A percentile compares a stretch with the other conserved stretches of the same genome.
phyloP scores from a whole-genome alignment of 2,797 vertebrate species.

The Pangasius larnaudii region DNA sequence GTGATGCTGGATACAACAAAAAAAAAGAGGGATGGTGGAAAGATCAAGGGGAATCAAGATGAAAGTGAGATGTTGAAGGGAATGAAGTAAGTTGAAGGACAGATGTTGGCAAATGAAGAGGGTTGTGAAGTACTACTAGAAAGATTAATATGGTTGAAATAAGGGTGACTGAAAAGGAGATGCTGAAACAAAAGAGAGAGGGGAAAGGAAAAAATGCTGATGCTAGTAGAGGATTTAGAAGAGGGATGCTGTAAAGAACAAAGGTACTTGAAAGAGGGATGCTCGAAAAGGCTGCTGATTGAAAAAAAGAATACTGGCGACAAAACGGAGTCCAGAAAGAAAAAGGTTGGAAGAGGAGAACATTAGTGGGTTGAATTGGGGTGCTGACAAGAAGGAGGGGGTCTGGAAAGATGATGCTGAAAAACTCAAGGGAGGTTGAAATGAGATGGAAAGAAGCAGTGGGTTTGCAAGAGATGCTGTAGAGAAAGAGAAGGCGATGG shows the following conservation, averaged over 20 bases:
- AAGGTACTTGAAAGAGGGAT: neutral
- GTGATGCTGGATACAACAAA: neutral
- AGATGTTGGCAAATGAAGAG: neutral
- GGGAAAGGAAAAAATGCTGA: neutral
- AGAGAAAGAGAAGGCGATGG: neutral
- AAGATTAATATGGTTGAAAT: neutral
- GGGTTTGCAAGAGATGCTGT: constrained; percentile 2
- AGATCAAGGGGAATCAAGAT: constrained; percentile 15
- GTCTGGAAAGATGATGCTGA: constrained; percentile 5
- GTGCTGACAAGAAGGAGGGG: neutral
- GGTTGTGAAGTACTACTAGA: neutral
- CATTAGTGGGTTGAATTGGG: neutral
- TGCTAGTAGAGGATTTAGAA: neutral
- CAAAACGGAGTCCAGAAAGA: neutral
- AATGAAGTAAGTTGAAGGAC: neutral
- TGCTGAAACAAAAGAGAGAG: neutral
- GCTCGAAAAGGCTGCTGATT: neutral
- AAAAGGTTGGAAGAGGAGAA: neutral
- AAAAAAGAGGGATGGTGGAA: neutral
- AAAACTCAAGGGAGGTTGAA: neutral
- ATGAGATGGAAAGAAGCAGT: constrained; percentile 11
- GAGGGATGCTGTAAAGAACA: neutral
- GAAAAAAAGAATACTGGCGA: neutral
- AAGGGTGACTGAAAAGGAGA: neutral
- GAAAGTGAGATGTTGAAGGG: neutral